Evolutionary conservation across 2,888 invertebrate species (phyloP).

Genomic region (Volucella zonaria): DNA sequence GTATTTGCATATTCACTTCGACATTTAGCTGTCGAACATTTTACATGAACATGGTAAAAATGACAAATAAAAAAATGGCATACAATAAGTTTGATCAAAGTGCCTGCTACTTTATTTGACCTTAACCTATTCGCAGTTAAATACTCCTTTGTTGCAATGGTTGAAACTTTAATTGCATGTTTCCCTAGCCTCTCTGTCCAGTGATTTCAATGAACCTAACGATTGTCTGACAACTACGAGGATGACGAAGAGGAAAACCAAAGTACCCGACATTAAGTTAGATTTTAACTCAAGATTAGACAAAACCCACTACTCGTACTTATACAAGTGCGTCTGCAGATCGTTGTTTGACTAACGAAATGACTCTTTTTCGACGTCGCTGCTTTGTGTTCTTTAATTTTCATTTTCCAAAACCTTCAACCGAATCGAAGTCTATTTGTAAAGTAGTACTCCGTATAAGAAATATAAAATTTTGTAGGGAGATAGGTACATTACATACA

Average conservation of each 20-base stretch:
- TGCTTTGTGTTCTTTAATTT: conserved; percentile 47
- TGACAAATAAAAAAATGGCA: no score
- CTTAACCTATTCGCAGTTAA: conserved; percentile 59
- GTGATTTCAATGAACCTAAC: conserved; percentile 65
- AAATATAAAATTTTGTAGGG: conserved; percentile 45
- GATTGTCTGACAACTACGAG: conserved; percentile 27
- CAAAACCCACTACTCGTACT: conserved; percentile 47
- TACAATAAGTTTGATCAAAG: no score
- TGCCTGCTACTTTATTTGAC: conserved; percentile 17
- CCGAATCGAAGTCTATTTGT: conserved; percentile 73
- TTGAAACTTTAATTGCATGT: conserved; percentile 46
- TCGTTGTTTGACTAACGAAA: conserved; percentile 55
- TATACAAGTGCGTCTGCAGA: conserved; percentile 65
- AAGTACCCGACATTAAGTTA: conserved; percentile 53
- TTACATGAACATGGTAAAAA: no score
- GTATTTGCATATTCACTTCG: no score
- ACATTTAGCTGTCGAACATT: no score
- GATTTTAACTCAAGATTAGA: conserved; percentile 65
- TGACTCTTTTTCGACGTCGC: conserved; percentile 18
- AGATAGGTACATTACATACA: no score
- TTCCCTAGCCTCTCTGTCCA: conserved; percentile 37
- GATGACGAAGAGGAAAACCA: conserved; percentile 3
- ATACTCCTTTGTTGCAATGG: conserved; percentile 15
- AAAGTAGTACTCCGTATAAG: conserved; percentile 59
- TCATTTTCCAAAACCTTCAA: conserved; percentile 68